A percentile compares a stretch with the other conserved stretches of the same genome.
These are phyloP conservation scores for Holacanthella duospinosa DNA, from an alignment of 2,888 invertebrate species.

Conservation along the genomic window DNA sequence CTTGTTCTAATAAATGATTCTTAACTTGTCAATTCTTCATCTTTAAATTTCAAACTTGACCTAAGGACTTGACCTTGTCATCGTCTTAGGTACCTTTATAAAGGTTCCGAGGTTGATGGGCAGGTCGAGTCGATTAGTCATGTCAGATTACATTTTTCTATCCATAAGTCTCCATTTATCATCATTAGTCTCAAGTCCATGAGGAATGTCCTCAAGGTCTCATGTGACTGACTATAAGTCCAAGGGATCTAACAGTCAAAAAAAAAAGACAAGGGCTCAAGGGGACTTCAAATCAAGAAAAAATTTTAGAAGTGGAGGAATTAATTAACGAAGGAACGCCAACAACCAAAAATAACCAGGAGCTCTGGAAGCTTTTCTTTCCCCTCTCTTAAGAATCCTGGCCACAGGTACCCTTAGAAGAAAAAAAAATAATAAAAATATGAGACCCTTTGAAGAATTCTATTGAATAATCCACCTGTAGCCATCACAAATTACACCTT, in stretches of 20 bases:
- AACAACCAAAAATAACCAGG: too few relatives aligned
- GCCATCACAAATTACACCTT: slow-evolving; percentile 1
- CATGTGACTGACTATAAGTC: too few relatives aligned
- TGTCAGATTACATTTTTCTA: background rate
- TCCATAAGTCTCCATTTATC: slow-evolving; percentile 5
- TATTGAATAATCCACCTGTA: background rate
- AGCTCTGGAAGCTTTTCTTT: background rate
- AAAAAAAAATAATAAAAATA: too few relatives aligned
- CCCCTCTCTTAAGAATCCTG: background rate
- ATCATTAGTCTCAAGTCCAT: background rate
- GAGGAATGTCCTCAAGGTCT: background rate
- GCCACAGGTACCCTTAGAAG: background rate
- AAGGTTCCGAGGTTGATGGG: background rate
- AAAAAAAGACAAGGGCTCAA: background rate
- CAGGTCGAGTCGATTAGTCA: background rate
- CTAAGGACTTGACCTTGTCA: background rate
- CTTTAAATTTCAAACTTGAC: background rate
- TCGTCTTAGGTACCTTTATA: too few relatives aligned
- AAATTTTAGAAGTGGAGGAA: background rate
- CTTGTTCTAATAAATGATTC: too few relatives aligned
- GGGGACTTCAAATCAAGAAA: background rate
- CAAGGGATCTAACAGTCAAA: too few relatives aligned
- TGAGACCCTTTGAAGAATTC: background rate
- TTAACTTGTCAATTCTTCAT: too few relatives aligned
- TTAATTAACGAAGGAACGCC: background rate